A percentile compares a stretch with the other conserved stretches of the same genome.
Conservation (phyloP, 2,113 vertebrate genomes). For the Melanerpes formicivorus region DNA sequence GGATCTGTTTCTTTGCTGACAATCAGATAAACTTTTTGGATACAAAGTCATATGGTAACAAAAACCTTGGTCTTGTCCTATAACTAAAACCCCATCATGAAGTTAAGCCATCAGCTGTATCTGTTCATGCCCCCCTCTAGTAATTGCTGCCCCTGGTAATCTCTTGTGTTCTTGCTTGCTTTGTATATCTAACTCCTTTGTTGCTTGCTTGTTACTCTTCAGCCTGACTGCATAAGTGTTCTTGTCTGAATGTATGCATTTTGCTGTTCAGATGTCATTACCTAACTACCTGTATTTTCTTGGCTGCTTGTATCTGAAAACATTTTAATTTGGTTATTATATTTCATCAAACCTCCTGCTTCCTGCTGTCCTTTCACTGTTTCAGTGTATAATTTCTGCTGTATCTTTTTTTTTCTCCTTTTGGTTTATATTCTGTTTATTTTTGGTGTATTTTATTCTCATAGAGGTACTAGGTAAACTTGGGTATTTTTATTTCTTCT, state of each 20-base stretch:
- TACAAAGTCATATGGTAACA: not conserved
- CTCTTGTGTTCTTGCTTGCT: not conserved
- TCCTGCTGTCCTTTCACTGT: not conserved
- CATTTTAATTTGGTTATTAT: not conserved
- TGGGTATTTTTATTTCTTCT: not conserved
- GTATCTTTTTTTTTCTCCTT: not conserved
- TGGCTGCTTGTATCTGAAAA: not conserved
- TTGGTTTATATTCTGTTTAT: not conserved
- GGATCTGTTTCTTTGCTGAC: not conserved
- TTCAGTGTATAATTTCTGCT: not conserved
- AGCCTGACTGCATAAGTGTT: not conserved
- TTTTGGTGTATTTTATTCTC: not conserved
- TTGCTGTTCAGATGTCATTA: not conserved
- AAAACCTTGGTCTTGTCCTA: not conserved
- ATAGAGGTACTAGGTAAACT: not conserved
- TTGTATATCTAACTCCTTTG: not conserved
- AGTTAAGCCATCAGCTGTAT: not conserved
- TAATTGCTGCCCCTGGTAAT: not conserved
- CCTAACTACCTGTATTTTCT: not conserved
- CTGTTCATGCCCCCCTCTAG: not conserved
- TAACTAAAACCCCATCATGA: not conserved
- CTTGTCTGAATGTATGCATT: not conserved
- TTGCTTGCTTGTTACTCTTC: not conserved
- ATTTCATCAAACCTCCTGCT: not conserved
- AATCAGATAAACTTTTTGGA: not conserved